A percentile compares a stretch with the other conserved stretches of the same genome.
Conservation (phyloP, 2,113 vertebrate species). For the Ailurus styani region DNA sequence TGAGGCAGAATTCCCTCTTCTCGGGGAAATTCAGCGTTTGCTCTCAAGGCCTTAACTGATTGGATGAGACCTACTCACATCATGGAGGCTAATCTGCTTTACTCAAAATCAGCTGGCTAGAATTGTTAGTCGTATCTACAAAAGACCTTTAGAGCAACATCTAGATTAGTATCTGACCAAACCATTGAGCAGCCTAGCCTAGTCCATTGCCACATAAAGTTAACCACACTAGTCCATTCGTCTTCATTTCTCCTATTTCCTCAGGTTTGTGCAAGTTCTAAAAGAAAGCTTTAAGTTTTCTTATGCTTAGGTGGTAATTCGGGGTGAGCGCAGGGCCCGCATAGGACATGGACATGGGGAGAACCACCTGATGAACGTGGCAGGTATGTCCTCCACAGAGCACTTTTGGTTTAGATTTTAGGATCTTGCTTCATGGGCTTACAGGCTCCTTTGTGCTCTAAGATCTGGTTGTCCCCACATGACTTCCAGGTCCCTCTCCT, state of each 20-base stretch:
- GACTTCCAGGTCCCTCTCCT: neutral
- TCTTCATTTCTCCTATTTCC: neutral
- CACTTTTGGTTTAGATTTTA: neutral
- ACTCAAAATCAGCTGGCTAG: neutral
- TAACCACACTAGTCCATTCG: neutral
- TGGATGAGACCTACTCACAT: neutral
- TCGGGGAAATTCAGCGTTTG: neutral
- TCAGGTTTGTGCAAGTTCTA: neutral
- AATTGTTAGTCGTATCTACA: neutral
- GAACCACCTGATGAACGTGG: neutral
- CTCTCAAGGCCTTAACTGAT: neutral
- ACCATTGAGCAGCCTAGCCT: neutral
- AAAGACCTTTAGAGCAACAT: neutral
- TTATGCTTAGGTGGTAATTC: neutral
- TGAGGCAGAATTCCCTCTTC: neutral
- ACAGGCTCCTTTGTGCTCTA: neutral
- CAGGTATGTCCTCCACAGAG: neutral
- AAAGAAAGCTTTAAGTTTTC: neutral
- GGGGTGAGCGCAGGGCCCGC: neutral
- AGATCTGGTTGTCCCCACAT: neutral
- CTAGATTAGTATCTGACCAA: neutral
- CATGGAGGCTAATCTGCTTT: neutral
- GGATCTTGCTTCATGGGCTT: neutral
- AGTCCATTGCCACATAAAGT: neutral
- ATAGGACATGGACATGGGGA: neutral